These are phyloP conservation scores for Abramis brama DNA, from an alignment of 2,113 vertebrate species.

Conservation along the genomic window DNA sequence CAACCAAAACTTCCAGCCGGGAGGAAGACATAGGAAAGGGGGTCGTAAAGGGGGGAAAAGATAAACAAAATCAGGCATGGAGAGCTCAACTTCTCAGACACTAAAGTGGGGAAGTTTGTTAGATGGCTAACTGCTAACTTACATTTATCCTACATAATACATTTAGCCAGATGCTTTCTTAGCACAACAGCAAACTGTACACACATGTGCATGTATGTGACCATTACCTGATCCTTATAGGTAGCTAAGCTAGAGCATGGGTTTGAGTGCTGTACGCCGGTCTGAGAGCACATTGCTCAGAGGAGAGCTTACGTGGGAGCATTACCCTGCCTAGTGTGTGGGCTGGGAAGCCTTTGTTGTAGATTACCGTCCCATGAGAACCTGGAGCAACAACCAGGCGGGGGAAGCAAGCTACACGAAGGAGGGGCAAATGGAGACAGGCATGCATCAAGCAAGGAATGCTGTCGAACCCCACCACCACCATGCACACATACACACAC, in stretches of 20 bases:
- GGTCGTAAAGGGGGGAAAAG: conserved; percentile 22
- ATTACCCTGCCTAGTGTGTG: conserved; percentile 64
- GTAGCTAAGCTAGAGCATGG: conserved; percentile 7
- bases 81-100: not conserved
- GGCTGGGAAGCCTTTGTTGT: conserved; percentile 65
- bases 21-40: conserved; percentile 30
- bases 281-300: conserved; percentile 55
- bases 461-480: conserved; percentile 46
- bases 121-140: not conserved
- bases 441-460: conserved; percentile 59
- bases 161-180: not conserved
- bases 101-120: not conserved
- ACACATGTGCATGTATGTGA: not conserved
- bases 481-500: conserved; percentile 39
- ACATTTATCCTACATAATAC: not conserved
- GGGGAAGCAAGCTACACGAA: conserved; percentile 54
- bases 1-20: conserved; percentile 37
- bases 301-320: conserved; percentile 61
- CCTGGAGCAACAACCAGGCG: conserved; percentile 59
- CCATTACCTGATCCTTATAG: not conserved
- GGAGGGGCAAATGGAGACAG: conserved; percentile 57
- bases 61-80: conserved; percentile 30
- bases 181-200: not conserved
- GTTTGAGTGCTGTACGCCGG: conserved; percentile 37
- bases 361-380: conserved; percentile 65